Conservation (phyloP, 2,888 invertebrate genomes). For the Papilio protenor region DNA sequence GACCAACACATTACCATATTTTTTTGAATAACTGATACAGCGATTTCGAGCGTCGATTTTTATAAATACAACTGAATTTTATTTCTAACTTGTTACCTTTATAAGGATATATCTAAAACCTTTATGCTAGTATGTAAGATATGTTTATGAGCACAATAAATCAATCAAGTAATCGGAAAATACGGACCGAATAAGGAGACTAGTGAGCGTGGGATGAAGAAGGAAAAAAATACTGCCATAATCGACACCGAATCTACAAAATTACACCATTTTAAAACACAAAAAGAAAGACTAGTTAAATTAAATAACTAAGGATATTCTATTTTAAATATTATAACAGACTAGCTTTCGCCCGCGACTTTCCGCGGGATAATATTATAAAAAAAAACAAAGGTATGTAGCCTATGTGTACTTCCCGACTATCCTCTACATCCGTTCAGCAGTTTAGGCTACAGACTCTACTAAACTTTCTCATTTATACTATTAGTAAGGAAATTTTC, state of each 20-base stretch:
- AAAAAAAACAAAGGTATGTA: too few species aligned
- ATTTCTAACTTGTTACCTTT: constrained; percentile 9
- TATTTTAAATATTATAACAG: too few species aligned
- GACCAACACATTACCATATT: neutral
- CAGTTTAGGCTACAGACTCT: too few species aligned
- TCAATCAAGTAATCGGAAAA: constrained; percentile 17
- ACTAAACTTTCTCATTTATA: too few species aligned
- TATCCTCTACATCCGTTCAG: too few species aligned
- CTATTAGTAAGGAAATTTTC: neutral
- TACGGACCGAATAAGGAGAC: constrained; percentile 16
- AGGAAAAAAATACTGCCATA: neutral
- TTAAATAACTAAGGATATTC: too few species aligned
- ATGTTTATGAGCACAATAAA: constrained; percentile 26
- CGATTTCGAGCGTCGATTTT: neutral
- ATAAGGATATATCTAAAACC: constrained; percentile 2
- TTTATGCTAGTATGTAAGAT: neutral
- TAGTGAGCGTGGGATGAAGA: constrained; percentile 13
- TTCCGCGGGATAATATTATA: too few species aligned
- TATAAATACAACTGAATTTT: neutral
- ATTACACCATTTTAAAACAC: neutral
- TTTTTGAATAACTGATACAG: neutral
- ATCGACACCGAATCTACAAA: neutral
- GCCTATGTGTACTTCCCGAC: too few species aligned
- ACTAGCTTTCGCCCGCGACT: too few species aligned
- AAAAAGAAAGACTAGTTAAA: neutral